phyloP scores from a whole-genome alignment of 2,888 invertebrate species.

The Drosophila prolongata region DNA sequence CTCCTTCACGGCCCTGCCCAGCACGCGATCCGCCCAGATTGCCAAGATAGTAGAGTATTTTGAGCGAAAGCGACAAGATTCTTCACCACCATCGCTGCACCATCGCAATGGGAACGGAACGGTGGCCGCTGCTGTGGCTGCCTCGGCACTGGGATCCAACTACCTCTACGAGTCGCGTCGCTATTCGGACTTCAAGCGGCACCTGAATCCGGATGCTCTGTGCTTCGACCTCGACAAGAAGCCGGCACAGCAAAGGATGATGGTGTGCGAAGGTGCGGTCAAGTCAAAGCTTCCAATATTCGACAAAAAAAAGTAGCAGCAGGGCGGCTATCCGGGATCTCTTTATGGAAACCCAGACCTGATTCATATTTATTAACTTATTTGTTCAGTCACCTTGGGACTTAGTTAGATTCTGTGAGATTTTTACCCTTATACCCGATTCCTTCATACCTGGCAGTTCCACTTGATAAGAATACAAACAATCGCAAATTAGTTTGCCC shows the following conservation, averaged over 20 bases:
- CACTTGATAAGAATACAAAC: constrained; percentile 10
- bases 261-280: constrained; percentile 94
- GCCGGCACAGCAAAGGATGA: constrained; percentile 87
- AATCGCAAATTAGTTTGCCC: constrained; percentile 15
- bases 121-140: constrained; percentile 82
- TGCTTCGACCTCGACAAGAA: constrained; percentile 84
- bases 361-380: constrained; percentile 15
- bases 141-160: constrained; percentile 80
- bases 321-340: constrained; percentile 42
- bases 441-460: constrained; percentile 20
- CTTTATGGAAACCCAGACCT: not conserved
- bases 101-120: constrained; percentile 69
- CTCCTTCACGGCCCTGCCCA: constrained; percentile 86
- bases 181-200: constrained; percentile 82
- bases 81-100: constrained; percentile 68
- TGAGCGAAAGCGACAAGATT: constrained; percentile 89
- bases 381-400: constrained; percentile 14
- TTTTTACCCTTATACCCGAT: constrained; percentile 16
- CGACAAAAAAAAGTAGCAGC: constrained; percentile 88
- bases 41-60: constrained; percentile 95
- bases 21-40: constrained; percentile 88
- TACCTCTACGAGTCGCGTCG: constrained; percentile 81
- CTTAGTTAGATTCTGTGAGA: constrained; percentile 21
- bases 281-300: constrained; percentile 93
- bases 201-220: constrained; percentile 81